Evolutionary conservation across 2,888 invertebrate genomes (phyloP).

Genomic region (Selenia dentaria): DNA sequence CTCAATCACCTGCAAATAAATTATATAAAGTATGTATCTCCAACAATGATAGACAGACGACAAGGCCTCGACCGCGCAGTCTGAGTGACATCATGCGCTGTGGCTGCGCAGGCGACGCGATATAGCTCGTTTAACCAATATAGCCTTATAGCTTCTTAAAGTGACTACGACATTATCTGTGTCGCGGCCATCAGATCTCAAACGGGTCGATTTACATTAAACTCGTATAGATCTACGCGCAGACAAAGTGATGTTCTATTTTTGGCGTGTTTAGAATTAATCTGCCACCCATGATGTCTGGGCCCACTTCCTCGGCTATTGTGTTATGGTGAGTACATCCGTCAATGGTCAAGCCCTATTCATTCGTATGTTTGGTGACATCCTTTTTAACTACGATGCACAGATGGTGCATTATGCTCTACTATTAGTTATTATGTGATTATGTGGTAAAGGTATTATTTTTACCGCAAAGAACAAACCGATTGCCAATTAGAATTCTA

Average conservation of each 20-base stretch:
- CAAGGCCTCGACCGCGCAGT: conserved; percentile 47
- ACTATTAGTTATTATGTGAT: no score
- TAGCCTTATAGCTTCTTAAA: conserved; percentile 1
- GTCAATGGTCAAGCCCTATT: background rate
- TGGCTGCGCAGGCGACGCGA: conserved; percentile 48
- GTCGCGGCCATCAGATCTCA: conserved; percentile 55
- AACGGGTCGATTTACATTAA: conserved; percentile 77
- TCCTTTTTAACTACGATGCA: background rate
- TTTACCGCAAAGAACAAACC: no score
- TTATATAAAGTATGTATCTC: conserved; percentile 42
- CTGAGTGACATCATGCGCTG: conserved; percentile 68
- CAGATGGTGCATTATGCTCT: no score
- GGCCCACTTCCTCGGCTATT: conserved; percentile 25
- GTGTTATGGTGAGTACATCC: conserved; percentile 6
- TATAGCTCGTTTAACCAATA: background rate
- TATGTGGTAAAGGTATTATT: no score
- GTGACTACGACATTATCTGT: conserved; percentile 16
- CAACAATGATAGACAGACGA: conserved; percentile 39
- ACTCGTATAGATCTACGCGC: conserved; percentile 74
- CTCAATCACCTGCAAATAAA: conserved; percentile 18
- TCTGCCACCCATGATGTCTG: conserved; percentile 58
- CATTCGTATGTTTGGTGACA: background rate
- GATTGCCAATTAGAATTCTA: no score
- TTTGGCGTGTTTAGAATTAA: conserved; percentile 61
- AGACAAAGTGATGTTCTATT: conserved; percentile 55